Conservation (phyloP, 2,797 vertebrate genomes). For the Onychomys arenicola region DNA sequence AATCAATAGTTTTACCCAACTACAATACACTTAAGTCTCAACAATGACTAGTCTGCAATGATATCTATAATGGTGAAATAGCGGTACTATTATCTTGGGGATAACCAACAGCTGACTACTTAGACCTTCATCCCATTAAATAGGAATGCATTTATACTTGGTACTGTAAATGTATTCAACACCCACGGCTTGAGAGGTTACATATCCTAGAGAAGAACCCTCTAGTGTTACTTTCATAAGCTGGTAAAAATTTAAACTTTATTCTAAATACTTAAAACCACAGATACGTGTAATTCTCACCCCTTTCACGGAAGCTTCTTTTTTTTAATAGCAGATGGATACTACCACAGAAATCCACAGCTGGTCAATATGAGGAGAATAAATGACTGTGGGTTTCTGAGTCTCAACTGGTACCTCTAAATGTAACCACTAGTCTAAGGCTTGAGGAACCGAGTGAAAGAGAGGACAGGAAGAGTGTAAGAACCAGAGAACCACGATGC, state of each 20-base stretch:
- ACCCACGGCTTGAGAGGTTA: not conserved
- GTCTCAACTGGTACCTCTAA: not conserved
- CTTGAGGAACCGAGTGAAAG: not conserved
- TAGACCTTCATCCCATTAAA: not conserved
- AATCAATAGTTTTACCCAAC: not conserved
- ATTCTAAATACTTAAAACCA: not conserved
- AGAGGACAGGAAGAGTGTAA: not conserved
- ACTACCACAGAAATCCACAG: not conserved
- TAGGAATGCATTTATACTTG: not conserved
- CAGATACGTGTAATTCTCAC: not conserved
- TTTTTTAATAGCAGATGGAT: not conserved
- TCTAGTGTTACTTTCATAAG: not conserved
- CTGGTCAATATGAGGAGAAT: not conserved
- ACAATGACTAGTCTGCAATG: not conserved
- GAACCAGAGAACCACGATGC: not conserved
- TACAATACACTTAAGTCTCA: not conserved
- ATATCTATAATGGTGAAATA: not conserved
- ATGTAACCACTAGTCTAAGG: not conserved
- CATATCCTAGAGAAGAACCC: not conserved
- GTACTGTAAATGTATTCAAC: not conserved
- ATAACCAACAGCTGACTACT: not conserved
- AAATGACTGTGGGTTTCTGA: not conserved
- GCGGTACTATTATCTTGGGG: not conserved
- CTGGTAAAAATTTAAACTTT: not conserved
- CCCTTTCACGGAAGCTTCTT: not conserved